Evolutionary conservation across 1,140 invertebrate genomes (phyloP).

Genomic region (Drosophila ambigua): DNA sequence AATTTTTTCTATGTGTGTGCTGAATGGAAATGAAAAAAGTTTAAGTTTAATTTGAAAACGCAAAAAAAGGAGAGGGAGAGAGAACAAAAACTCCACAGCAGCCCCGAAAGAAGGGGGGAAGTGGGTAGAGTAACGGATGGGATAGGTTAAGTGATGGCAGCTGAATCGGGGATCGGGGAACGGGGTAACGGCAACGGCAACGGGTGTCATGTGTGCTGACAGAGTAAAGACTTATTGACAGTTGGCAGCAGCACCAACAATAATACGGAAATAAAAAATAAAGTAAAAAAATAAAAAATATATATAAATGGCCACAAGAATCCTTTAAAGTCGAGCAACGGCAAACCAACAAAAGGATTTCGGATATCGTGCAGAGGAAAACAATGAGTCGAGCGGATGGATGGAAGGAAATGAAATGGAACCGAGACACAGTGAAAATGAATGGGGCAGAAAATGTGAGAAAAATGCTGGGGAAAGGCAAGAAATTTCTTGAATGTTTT

Average conservation of each 20-base stretch:
- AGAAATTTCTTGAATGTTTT: too few species aligned
- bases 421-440: too few species aligned
- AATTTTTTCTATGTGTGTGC: slow-evolving; percentile 57
- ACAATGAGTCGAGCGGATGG: not conserved
- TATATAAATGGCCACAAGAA: slow-evolving; percentile 61
- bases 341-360: slow-evolving; percentile 16
- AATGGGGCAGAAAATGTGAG: too few species aligned
- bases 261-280: slow-evolving; percentile 27
- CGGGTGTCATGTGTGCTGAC: slow-evolving; percentile 49
- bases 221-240: slow-evolving; percentile 60
- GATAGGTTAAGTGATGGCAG: slow-evolving; percentile 2
- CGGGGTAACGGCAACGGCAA: slow-evolving; percentile 37
- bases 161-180: slow-evolving; percentile 1
- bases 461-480: not conserved
- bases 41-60: slow-evolving; percentile 80
- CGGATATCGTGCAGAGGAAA: slow-evolving; percentile 1
- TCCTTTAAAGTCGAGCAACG: slow-evolving; percentile 36
- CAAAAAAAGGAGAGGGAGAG: slow-evolving; percentile 51
- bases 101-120: not conserved
- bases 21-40: slow-evolving; percentile 79
- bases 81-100: slow-evolving; percentile 38
- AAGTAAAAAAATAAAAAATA: slow-evolving; percentile 22
- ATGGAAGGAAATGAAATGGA: not conserved
- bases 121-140: not conserved
- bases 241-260: slow-evolving; percentile 26